Evolutionary conservation across 2,888 invertebrate species (phyloP).

Genomic region (Digitonthophagus gazella): DNA sequence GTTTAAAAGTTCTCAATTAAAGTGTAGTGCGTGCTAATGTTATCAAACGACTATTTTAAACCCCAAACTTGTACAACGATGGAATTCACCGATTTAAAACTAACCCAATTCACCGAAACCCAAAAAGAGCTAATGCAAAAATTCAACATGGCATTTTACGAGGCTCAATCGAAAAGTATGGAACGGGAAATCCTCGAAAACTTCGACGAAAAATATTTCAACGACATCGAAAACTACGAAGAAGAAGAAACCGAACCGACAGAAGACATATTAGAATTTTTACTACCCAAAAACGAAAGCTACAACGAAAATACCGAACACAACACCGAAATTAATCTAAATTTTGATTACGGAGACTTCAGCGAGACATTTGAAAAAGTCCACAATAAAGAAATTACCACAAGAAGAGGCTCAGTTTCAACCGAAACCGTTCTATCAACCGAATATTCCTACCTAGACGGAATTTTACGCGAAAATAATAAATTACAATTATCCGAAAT

Average conservation of each 20-base stretch:
- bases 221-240: constrained; percentile 32
- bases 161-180: constrained; percentile 40
- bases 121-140: constrained; percentile 49
- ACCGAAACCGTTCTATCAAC: constrained; percentile 23
- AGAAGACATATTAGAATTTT: constrained; percentile 29
- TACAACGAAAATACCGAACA: not conserved
- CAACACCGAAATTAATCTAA: constrained; percentile 26
- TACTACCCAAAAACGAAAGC: constrained; percentile 19
- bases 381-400: constrained; percentile 19
- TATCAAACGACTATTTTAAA: not conserved
- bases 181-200: constrained; percentile 36
- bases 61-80: not conserved
- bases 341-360: constrained; percentile 46
- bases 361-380: constrained; percentile 42
- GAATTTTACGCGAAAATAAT: constrained; percentile 16
- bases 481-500: constrained; percentile 40
- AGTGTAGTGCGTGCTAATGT: not conserved
- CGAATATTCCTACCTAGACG: not conserved
- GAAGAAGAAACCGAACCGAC: constrained; percentile 23
- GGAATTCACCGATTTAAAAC: not conserved
- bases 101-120: constrained; percentile 26
- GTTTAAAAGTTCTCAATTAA: not conserved
- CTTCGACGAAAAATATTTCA: constrained; percentile 39
- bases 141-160: constrained; percentile 50
- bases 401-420: constrained; percentile 19